These are phyloP conservation scores for Pitta sordida DNA, from an alignment of 2,113 vertebrate species.

Conservation along the genomic window DNA sequence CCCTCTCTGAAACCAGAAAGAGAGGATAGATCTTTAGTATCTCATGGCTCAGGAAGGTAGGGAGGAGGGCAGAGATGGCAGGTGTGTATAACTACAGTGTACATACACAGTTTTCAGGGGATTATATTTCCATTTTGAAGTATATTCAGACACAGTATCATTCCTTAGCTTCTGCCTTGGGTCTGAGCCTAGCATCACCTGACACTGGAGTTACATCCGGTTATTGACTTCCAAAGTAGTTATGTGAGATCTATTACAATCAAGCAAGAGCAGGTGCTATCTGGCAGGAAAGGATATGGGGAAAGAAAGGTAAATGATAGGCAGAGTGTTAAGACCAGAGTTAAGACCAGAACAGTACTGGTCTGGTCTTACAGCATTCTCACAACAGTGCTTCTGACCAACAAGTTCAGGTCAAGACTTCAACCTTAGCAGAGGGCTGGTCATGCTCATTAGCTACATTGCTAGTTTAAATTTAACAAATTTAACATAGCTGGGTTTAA, in stretches of 20 bases:
- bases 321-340: neutral
- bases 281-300: neutral
- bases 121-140: neutral
- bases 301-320: neutral
- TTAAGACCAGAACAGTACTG: neutral
- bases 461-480: neutral
- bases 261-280: neutral
- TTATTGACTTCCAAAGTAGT: neutral
- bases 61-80: neutral
- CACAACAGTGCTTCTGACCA: neutral
- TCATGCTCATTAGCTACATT: rapidly evolving
- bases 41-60: neutral
- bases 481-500: neutral
- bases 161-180: neutral
- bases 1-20: neutral
- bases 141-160: neutral
- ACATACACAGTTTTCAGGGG: neutral
- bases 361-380: too few relatives aligned
- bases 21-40: neutral
- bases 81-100: neutral
- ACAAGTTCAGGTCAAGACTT: neutral
- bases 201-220: neutral
- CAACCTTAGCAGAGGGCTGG: neutral
- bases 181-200: neutral
- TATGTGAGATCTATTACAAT: neutral